phyloP scores from a whole-genome alignment of 1,140 invertebrate genomes.

The Drosophila albomicans region DNA sequence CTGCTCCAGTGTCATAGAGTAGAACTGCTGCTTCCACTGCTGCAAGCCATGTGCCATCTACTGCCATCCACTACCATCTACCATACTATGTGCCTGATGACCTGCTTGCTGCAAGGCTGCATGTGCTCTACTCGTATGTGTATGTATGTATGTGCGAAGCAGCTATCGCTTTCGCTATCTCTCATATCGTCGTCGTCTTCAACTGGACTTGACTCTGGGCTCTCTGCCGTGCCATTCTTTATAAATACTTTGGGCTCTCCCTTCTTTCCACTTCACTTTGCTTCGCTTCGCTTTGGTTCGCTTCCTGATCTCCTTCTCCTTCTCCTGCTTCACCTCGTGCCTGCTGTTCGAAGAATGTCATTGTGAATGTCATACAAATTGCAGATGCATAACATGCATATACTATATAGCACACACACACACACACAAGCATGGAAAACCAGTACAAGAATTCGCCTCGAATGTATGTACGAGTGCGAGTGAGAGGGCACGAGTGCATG shows the following conservation, averaged over 20 bases:
- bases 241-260: constrained; percentile 40
- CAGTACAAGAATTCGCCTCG: too few relatives aligned
- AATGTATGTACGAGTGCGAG: not conserved
- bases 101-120: constrained; percentile 40
- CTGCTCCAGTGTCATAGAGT: not conserved
- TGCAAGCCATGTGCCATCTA: constrained; percentile 22
- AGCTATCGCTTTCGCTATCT: constrained; percentile 45
- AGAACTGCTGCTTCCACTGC: constrained; percentile 1
- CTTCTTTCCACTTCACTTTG: not conserved
- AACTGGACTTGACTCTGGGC: constrained; percentile 1
- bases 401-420: too few relatives aligned
- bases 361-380: constrained; percentile 74
- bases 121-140: not conserved
- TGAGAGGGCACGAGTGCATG: too few relatives aligned
- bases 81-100: constrained; percentile 32
- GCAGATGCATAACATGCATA: constrained; percentile 12
- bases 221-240: constrained; percentile 37
- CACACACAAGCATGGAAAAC: too few relatives aligned
- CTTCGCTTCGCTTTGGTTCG: not conserved
- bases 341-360: constrained; percentile 50
- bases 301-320: not conserved
- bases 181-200: constrained; percentile 23
- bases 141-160: not conserved
- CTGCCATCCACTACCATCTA: not conserved
- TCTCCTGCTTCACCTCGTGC: not conserved